Conservation (phyloP, 2,888 invertebrate species). For the Drosophila prolongata region DNA sequence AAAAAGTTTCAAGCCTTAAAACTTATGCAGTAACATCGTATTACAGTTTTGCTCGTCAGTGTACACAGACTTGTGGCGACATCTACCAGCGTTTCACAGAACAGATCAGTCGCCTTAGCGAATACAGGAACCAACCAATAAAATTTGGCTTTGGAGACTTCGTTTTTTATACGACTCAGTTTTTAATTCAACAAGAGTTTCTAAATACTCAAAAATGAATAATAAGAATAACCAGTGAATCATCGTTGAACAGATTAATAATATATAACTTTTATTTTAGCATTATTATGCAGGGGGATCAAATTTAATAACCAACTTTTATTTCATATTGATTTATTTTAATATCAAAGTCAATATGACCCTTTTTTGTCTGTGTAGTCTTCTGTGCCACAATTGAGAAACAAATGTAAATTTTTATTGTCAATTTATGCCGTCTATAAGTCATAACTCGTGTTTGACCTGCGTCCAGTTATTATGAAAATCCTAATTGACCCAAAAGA, state of each 20-base stretch:
- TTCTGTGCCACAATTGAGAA: not conserved
- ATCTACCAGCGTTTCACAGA: not conserved
- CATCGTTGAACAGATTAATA: no score
- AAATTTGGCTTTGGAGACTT: not conserved
- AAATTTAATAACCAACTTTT: no score
- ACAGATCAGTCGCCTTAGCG: not conserved
- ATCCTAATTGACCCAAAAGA: conserved; percentile 18
- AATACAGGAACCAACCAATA: not conserved
- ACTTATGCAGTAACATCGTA: no score
- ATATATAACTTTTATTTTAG: no score
- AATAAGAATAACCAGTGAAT: no score
- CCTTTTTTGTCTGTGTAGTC: not conserved
- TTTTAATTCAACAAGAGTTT: no score
- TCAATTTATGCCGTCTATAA: conserved; percentile 15
- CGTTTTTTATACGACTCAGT: not conserved
- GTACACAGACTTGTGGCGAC: not conserved
- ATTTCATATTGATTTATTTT: not conserved
- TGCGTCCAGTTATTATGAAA: conserved; percentile 17
- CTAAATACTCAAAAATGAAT: no score
- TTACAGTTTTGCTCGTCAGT: no score
- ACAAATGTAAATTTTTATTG: conserved; percentile 1
- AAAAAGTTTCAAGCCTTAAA: no score
- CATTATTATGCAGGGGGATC: no score
- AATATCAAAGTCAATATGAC: not conserved
- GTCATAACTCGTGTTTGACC: conserved; percentile 13